Conservation (phyloP, 2,113 vertebrate genomes). For the Pluvialis apricaria region DNA sequence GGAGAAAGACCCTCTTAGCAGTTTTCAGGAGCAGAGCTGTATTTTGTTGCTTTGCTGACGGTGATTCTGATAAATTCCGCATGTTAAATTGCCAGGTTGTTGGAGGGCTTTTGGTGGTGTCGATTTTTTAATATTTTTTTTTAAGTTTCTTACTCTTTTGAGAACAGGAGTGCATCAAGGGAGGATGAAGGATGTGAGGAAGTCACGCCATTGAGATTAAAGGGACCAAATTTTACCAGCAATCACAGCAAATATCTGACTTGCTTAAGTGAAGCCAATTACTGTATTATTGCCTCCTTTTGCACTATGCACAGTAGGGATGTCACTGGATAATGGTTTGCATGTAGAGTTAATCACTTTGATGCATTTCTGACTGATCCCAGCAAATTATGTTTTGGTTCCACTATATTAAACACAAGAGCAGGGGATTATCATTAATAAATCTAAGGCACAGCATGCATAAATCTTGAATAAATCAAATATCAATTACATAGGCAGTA, state of each 20-base stretch:
- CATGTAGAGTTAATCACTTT: constrained; percentile 91
- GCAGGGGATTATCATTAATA: constrained; percentile 87
- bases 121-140: neutral
- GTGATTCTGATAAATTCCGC: neutral
- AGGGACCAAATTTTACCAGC: constrained; percentile 72
- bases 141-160: constrained; percentile 1
- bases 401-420: constrained; percentile 88
- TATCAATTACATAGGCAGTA: constrained; percentile 86
- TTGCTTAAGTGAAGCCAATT: constrained; percentile 84
- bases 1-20: neutral
- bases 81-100: neutral
- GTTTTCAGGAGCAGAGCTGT: neutral
- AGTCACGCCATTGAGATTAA: constrained; percentile 70
- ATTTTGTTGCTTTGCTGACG: neutral
- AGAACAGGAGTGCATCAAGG: constrained; percentile 17
- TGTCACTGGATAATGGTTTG: constrained; percentile 85
- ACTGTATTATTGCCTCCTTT: constrained; percentile 82
- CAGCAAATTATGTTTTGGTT: constrained; percentile 88
- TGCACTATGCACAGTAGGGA: constrained; percentile 84
- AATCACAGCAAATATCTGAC: constrained; percentile 80
- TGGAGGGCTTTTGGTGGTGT: neutral
- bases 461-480: constrained; percentile 91
- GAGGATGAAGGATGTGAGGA: constrained; percentile 45
- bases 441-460: constrained; percentile 85
- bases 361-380: constrained; percentile 88